Evolutionary conservation across 2,113 vertebrate species (phyloP), one percentile per base, ranked within the genome.

Genomic region (Melanerpes aurifrons): DNA sequence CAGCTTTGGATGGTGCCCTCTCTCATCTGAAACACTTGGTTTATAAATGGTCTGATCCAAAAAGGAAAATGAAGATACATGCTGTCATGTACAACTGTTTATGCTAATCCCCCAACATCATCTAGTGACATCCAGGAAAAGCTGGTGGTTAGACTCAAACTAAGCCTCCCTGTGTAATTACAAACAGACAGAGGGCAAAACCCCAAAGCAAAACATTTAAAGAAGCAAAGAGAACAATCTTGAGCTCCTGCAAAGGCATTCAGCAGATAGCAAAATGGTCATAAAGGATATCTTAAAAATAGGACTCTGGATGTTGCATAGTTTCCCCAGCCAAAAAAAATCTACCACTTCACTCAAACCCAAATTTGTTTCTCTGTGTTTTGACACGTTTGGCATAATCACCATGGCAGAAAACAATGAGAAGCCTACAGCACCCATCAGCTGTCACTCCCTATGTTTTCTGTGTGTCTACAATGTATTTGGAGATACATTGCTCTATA

Each of bases 161-260:
- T 90, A 95, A 95, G 71, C 59, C 29, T 91, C 74, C 48, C 85
- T 74, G 35, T 89, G 66, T 91, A 96, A 97, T 97, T 95, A 94
- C 48, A 87, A 79, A 74, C 71, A 80, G 63, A 77, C 19, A 59
- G 45, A 92, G n/a, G 29, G 62, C 79, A 92, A 94, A 95, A 88
- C 61, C 76, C 66, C 18, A 72, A 75, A 86, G 69, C 35, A 93
- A 93, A 71, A 45, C 24, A 61, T 78, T 66, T 66, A 0, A 90
- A 86, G 85, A 82, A 64, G 12, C 72, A 78, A 94, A 81, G 16
- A 12, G n/a, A 83, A 83, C 3, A 5, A 78, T 62, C 62, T 26
- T 61, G 22, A 48, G 10, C 40, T 91, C 25, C 73, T 83, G 61
- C n/a, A 92, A 86, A 89, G 32, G 35, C 73, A 86, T 64, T 81